Percentiles rank a stretch among this genome's conserved stretches.
Conservation (phyloP, 2,888 invertebrate genomes). For the Apotomis capreana region DNA sequence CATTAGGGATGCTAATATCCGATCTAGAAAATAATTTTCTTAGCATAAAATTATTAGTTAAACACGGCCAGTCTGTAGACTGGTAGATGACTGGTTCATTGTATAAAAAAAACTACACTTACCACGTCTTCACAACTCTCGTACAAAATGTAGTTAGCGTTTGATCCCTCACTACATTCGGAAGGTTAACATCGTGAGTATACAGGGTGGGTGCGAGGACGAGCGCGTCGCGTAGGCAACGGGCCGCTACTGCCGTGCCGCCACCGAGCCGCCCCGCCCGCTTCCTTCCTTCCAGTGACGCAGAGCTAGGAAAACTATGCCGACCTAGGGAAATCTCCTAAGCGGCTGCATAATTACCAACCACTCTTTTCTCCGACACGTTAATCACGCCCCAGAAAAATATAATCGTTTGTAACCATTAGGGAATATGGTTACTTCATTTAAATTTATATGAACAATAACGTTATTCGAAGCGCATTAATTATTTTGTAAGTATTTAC, state of each 20-base stretch:
- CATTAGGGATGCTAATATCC: constrained; percentile 9
- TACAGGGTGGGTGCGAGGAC: constrained; percentile 45
- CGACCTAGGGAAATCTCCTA: constrained; percentile 26
- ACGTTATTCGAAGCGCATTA: too few species aligned
- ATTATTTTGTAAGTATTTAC: too few species aligned
- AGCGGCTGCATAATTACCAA: constrained; percentile 17
- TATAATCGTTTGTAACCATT: background rate
- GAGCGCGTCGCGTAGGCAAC: constrained; percentile 68
- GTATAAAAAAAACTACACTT: constrained; percentile 13
- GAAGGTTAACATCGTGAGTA: constrained; percentile 24
- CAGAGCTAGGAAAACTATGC: constrained; percentile 48
- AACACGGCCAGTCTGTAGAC: background rate
- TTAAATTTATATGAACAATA: too few species aligned
- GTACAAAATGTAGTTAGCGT: constrained; percentile 11
- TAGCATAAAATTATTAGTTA: background rate
- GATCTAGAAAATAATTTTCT: background rate
- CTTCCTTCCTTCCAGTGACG: constrained; percentile 43
- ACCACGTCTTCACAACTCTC: constrained; percentile 15
- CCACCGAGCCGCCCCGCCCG: constrained; percentile 43
- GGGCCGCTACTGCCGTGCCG: constrained; percentile 69
- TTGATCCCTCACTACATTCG: constrained; percentile 18
- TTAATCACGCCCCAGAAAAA: background rate
- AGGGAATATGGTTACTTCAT: too few species aligned
- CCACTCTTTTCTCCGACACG: constrained; percentile 6
- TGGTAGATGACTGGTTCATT: background rate